These are phyloP conservation scores for Pseudochaenichthys georgianus DNA, from an alignment of 2,797 vertebrate species.

Conservation along the genomic window DNA sequence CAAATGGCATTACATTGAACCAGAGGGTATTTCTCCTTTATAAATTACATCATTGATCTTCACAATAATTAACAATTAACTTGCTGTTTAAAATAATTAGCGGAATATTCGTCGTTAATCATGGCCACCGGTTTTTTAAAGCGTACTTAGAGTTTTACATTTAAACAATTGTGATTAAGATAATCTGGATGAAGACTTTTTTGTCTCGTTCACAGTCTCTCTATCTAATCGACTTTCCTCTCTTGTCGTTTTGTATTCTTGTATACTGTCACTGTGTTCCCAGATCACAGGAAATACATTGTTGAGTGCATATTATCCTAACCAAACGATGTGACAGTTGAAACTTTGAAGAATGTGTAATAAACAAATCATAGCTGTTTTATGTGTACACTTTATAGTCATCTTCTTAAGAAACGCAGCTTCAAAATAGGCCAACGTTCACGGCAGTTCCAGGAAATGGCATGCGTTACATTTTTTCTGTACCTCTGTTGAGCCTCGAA, in stretches of 20 bases:
- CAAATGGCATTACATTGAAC: background rate
- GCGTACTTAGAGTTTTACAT: no score
- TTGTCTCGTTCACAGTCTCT: background rate
- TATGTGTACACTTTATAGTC: background rate
- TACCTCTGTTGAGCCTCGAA: slow-evolving; percentile 37
- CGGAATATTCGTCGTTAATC: background rate
- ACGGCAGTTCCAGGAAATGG: slow-evolving; percentile 21
- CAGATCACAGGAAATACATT: slow-evolving; percentile 3
- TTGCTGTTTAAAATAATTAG: slow-evolving; percentile 2
- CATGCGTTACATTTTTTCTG: slow-evolving; percentile 32
- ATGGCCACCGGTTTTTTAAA: no score
- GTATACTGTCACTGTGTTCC: background rate
- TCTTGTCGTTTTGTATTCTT: background rate
- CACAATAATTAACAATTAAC: background rate
- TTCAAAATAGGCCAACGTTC: slow-evolving; percentile 35
- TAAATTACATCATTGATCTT: background rate
- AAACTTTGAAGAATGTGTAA: background rate
- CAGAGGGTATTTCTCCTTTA: background rate
- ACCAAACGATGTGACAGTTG: no score
- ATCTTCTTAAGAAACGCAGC: background rate
- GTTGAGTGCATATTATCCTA: background rate
- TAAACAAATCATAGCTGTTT: background rate
- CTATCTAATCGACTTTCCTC: background rate
- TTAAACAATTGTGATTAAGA: no score
- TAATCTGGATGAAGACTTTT: background rate